Evolutionary conservation across 2,888 invertebrate species (phyloP).

Genomic region (Caenorhabditis afra): DNA sequence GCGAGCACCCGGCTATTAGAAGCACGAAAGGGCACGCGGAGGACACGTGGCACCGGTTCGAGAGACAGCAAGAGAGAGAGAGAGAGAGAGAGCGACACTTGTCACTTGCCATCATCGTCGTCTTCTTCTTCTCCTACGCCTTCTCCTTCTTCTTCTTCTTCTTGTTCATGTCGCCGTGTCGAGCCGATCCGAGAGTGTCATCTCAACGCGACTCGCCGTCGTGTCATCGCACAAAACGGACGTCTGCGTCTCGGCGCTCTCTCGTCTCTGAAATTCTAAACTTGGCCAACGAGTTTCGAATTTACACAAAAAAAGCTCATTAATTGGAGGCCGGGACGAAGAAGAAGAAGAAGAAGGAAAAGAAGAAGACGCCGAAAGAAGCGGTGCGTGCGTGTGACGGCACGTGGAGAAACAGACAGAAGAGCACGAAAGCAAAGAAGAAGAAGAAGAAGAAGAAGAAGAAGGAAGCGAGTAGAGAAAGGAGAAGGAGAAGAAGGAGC

Average conservation of each 20-base stretch:
- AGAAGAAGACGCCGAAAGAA: constrained; percentile 3
- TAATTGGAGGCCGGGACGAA: constrained; percentile 32
- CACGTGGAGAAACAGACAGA: constrained; percentile 21
- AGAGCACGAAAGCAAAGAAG: constrained; percentile 10
- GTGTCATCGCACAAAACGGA: too few relatives aligned
- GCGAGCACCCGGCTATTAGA: constrained; percentile 22
- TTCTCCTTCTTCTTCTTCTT: constrained; percentile 15
- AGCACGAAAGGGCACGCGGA: not conserved
- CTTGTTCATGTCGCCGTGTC: constrained; percentile 20
- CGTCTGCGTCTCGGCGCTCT: constrained; percentile 11
- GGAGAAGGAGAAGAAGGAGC: constrained; percentile 4
- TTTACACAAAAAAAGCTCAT: constrained; percentile 45
- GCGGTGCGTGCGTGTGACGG: constrained; percentile 19
- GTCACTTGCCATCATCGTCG: constrained; percentile 53
- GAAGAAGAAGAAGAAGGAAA: constrained; percentile 2
- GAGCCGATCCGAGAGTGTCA: constrained; percentile 18
- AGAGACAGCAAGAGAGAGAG: too few relatives aligned
- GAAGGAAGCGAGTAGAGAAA: constrained; percentile 2
- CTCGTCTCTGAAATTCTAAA: constrained; percentile 42
- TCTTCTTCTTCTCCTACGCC: constrained; percentile 8
- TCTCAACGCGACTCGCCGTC: too few relatives aligned
- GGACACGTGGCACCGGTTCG: constrained; percentile 9
- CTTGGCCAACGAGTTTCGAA: constrained; percentile 38
- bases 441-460: constrained; percentile 20
- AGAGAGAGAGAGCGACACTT: too few relatives aligned